Evolutionary conservation across 1,140 invertebrate genomes (phyloP).

Genomic region (Dreissena rostriformis): DNA sequence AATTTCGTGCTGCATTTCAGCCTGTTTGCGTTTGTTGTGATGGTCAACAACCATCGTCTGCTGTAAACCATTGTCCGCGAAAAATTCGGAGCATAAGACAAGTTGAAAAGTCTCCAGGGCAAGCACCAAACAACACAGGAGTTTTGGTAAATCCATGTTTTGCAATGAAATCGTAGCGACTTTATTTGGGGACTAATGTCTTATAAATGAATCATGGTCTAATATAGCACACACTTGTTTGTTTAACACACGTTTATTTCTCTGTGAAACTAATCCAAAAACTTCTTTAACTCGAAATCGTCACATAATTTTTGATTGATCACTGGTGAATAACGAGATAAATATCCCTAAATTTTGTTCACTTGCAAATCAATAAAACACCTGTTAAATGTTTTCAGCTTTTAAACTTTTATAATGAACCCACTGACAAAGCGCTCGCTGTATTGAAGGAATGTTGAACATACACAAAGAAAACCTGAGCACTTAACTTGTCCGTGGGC

Average conservation of each 20-base stretch:
- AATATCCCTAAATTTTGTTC: not conserved
- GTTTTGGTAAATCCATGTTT: slow-evolving; percentile 20
- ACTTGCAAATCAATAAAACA: slow-evolving; percentile 37
- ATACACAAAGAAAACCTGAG: slow-evolving; percentile 46
- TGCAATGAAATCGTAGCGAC: not conserved
- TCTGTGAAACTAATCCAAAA: not conserved
- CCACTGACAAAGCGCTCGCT: slow-evolving; percentile 3
- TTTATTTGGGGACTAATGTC: not conserved
- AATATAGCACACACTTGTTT: not conserved
- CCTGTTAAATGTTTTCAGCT: slow-evolving; percentile 30
- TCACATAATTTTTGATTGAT: slow-evolving; percentile 6
- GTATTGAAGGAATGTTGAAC: slow-evolving; percentile 30
- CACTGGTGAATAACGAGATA: slow-evolving; percentile 3
- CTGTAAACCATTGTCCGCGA: slow-evolving; percentile 33
- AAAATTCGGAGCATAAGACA: slow-evolving; percentile 26
- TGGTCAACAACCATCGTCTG: slow-evolving; percentile 43
- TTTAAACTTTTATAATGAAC: slow-evolving; percentile 2
- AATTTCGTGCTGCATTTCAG: slow-evolving; percentile 41
- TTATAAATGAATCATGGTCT: not conserved
- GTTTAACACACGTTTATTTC: too few species aligned
- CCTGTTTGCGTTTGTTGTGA: slow-evolving; percentile 41
- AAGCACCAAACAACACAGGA: not conserved
- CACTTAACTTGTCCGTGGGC: slow-evolving; percentile 24
- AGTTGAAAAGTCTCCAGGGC: not conserved
- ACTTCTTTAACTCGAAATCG: not conserved